Conservation (phyloP, 2,797 vertebrate genomes). For the Poecilia wingei region DNA sequence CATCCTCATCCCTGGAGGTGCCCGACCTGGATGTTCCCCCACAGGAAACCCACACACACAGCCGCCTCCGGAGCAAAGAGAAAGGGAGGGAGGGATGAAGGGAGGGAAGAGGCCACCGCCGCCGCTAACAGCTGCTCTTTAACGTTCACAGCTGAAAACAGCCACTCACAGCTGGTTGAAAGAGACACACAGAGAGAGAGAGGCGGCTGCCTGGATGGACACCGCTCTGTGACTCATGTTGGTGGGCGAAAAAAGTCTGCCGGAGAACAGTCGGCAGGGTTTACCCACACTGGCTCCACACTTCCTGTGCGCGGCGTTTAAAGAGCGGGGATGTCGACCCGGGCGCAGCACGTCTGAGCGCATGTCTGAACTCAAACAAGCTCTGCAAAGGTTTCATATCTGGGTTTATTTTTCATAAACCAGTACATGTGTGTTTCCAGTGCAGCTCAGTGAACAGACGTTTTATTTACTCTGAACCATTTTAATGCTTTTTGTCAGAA, state of each 20-base stretch:
- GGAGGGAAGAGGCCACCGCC: background rate
- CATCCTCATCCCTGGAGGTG: constrained; percentile 43
- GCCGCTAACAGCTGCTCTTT: constrained; percentile 5
- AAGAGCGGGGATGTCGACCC: background rate
- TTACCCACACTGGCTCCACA: constrained; percentile 23
- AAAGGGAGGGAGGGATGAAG: background rate
- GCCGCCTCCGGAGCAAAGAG: background rate
- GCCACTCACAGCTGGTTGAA: constrained; percentile 32
- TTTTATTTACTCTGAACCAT: background rate
- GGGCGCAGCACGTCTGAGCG: background rate
- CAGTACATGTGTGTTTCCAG: constrained; percentile 15
- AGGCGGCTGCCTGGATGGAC: constrained; percentile 27
- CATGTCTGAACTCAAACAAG: constrained; percentile 12
- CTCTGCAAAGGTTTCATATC: background rate
- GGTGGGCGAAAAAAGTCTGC: constrained; percentile 41
- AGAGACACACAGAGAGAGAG: constrained; percentile 6
- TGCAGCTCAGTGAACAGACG: constrained; percentile 18
- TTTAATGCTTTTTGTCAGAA: background rate
- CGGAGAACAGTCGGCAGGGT: constrained; percentile 29
- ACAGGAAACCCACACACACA: background rate
- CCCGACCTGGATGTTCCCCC: constrained; percentile 27
- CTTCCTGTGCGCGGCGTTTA: constrained; percentile 20
- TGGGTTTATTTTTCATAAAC: constrained; percentile 36
- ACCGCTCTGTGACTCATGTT: constrained; percentile 43
- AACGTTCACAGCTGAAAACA: constrained; percentile 37